Percentiles rank a stretch among this genome's conserved stretches.
These are phyloP conservation scores for Cryptoprocta ferox DNA, from an alignment of 2,797 vertebrate genomes.

Conservation along the genomic window DNA sequence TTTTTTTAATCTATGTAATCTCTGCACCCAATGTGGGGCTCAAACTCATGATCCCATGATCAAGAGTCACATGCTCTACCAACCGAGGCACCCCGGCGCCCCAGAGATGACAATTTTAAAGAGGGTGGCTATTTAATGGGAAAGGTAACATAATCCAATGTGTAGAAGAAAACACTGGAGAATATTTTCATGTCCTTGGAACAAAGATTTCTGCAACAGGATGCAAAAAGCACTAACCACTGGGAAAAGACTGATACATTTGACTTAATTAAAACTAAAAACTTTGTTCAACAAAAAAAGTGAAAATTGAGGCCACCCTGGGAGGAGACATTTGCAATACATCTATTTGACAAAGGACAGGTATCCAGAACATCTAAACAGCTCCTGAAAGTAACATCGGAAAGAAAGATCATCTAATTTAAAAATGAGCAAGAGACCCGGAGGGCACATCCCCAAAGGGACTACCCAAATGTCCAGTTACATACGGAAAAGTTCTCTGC, in stretches of 20 bases:
- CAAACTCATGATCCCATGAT: not conserved
- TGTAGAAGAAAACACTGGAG: not conserved
- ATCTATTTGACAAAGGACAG: not conserved
- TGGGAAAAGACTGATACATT: not conserved
- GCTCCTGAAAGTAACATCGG: not conserved
- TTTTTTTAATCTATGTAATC: not conserved
- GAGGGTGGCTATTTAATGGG: not conserved
- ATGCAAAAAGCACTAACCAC: slow-evolving; percentile 8
- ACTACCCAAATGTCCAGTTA: not conserved
- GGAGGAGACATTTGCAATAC: not conserved
- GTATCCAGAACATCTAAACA: not conserved
- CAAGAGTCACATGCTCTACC: not conserved
- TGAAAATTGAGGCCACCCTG: not conserved
- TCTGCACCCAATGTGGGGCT: not conserved
- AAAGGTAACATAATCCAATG: not conserved
- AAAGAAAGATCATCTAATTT: not conserved
- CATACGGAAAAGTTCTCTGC: not conserved
- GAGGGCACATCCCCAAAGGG: not conserved
- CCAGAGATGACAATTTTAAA: not conserved
- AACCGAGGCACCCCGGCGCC: not conserved
- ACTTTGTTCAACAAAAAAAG: not conserved
- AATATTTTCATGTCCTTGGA: not conserved
- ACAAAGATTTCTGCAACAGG: not conserved
- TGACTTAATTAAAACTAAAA: slow-evolving; percentile 8
- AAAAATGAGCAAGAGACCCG: not conserved